Percentiles rank a stretch among this genome's conserved stretches.
These are phyloP conservation scores for Drosophila quinaria DNA, from an alignment of 2,888 invertebrate species.

Conservation along the genomic window DNA sequence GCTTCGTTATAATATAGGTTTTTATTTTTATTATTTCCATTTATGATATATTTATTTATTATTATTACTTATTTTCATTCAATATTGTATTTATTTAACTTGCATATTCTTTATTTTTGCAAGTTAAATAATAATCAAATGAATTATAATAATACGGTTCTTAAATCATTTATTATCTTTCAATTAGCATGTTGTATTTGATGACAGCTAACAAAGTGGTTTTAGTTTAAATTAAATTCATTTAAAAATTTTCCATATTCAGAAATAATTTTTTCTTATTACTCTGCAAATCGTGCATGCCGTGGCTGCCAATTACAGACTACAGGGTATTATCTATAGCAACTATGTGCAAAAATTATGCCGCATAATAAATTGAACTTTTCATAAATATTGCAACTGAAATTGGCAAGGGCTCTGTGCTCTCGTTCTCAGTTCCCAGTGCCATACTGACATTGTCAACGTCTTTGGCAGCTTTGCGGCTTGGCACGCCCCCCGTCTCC, in stretches of 20 bases:
- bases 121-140: too few species aligned
- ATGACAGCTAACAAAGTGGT: too few species aligned
- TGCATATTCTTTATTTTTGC: too few species aligned
- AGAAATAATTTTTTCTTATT: not conserved
- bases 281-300: not conserved
- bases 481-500: not conserved
- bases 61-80: too few species aligned
- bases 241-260: too few species aligned
- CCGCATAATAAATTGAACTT: constrained; percentile 78
- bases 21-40: too few species aligned
- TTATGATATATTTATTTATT: too few species aligned
- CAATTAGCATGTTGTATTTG: too few species aligned
- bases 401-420: constrained; percentile 63
- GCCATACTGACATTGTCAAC: constrained; percentile 71
- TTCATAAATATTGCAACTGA: constrained; percentile 77
- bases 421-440: constrained; percentile 3
- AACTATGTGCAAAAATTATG: constrained; percentile 75
- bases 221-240: too few species aligned
- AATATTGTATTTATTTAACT: not conserved
- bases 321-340: constrained; percentile 26
- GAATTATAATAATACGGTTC: too few species aligned
- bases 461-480: constrained; percentile 59
- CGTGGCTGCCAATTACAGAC: not conserved
- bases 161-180: too few species aligned
- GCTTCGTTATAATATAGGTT: too few species aligned